A percentile compares a stretch with the other conserved stretches of the same genome.
Evolutionary conservation across 2,888 invertebrate species (phyloP).

Genomic region (Ecdyonurus torrentis): DNA sequence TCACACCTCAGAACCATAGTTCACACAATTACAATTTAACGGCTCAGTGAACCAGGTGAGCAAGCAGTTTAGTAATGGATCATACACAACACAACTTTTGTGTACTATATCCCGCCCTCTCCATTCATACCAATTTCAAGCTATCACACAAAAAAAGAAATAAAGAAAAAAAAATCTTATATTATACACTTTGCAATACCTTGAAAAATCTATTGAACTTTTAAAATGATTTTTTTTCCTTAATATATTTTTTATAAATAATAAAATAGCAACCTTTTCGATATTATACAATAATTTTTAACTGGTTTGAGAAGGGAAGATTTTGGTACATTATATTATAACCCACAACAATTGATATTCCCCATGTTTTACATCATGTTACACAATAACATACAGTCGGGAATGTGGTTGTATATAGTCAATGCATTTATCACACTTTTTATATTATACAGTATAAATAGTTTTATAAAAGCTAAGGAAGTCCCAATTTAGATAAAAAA

Average conservation of each 20-base stretch:
- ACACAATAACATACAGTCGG: neutral
- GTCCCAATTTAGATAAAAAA: neutral
- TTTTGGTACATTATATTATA: neutral
- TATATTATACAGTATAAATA: neutral
- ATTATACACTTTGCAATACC: neutral
- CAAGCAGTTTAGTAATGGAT: conserved; percentile 8
- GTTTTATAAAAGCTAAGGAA: neutral
- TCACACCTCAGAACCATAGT: conserved; percentile 1
- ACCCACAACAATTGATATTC: neutral
- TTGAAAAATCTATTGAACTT: neutral
- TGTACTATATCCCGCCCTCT: neutral
- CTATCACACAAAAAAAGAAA: no score
- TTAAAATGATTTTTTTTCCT: neutral
- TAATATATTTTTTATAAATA: neutral
- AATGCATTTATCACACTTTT: neutral
- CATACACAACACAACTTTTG: neutral
- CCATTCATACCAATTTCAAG: neutral
- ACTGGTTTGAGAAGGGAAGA: neutral
- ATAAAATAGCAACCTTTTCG: neutral
- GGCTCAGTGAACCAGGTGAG: conserved; percentile 12
- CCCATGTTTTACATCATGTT: neutral
- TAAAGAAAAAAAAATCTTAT: neutral
- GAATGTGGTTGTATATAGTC: neutral
- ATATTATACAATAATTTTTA: neutral
- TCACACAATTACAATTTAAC: conserved; percentile 8